phyloP scores from a whole-genome alignment of 2,888 invertebrate genomes.

The Tachina grossa region DNA sequence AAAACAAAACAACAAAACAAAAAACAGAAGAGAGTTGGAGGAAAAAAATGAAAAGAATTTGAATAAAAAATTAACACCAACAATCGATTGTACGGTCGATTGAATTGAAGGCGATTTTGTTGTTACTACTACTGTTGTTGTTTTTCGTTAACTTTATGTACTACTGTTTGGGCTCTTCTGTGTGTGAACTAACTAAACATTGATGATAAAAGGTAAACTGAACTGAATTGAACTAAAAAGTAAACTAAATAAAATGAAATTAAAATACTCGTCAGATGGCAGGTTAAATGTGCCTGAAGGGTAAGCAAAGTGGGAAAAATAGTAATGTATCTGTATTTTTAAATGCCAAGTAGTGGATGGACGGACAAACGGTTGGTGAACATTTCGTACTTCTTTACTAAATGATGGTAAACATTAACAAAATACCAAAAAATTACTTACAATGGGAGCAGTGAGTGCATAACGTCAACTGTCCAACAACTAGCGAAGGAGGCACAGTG shows the following conservation, averaged over 20 bases:
- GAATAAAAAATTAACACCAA: constrained; percentile 69
- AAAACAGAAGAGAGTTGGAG: not conserved
- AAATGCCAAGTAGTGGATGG: not conserved
- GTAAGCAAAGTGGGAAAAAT: constrained; percentile 1
- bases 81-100: constrained; percentile 66
- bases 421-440: constrained; percentile 63
- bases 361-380: constrained; percentile 25
- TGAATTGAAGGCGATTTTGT: constrained; percentile 67
- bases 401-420: constrained; percentile 76
- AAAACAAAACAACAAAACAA: not conserved
- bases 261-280: not conserved
- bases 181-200: constrained; percentile 59
- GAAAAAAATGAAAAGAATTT: constrained; percentile 44
- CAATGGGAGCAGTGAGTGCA: constrained; percentile 68
- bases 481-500: constrained; percentile 30
- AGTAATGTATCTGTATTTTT: not conserved
- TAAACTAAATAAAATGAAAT: constrained; percentile 13
- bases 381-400: constrained; percentile 74
- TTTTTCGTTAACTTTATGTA: constrained; percentile 28
- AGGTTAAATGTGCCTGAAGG: not conserved
- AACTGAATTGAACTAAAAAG: constrained; percentile 38
- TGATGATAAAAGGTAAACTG: constrained; percentile 10
- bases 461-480: constrained; percentile 55
- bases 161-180: constrained; percentile 62
- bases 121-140: constrained; percentile 17